These are phyloP conservation scores for Sarcophaga bullata DNA, from an alignment of 1,140 invertebrate species.

Conservation along the genomic window DNA sequence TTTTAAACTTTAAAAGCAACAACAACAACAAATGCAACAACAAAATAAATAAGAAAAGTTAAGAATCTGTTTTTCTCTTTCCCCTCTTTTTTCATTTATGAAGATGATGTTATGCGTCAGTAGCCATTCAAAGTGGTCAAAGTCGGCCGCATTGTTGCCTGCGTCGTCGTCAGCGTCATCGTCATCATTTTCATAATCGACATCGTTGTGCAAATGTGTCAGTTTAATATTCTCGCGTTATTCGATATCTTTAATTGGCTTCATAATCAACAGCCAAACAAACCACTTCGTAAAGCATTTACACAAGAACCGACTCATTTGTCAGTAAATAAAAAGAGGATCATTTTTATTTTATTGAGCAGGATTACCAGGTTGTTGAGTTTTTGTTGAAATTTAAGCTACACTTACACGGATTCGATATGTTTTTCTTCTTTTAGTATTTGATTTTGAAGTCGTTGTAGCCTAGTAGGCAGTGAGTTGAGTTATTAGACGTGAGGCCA, in stretches of 20 bases:
- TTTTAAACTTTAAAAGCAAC: constrained; percentile 28
- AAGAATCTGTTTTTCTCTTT: neutral
- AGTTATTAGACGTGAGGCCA: too few species aligned
- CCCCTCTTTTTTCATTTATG: neutral
- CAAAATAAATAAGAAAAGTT: neutral
- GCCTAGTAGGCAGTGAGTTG: too few species aligned
- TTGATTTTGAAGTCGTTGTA: too few species aligned
- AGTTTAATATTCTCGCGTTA: constrained; percentile 45
- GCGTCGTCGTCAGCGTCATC: neutral
- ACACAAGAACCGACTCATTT: constrained; percentile 25
- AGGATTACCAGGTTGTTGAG: neutral
- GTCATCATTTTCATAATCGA: constrained; percentile 10
- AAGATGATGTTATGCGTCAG: neutral
- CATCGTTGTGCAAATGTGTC: constrained; percentile 36
- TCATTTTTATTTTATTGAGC: neutral
- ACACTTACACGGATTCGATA: too few species aligned
- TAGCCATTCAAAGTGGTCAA: neutral
- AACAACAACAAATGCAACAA: too few species aligned
- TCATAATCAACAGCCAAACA: constrained; percentile 48
- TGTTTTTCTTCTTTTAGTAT: too few species aligned
- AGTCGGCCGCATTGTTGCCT: neutral
- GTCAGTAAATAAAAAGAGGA: constrained; percentile 13
- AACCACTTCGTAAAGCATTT: constrained; percentile 15
- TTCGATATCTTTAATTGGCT: constrained; percentile 59
- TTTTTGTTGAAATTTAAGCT: neutral